Conservation (phyloP, 2,797 vertebrate genomes). For the Poeciliopsis presidionis region DNA sequence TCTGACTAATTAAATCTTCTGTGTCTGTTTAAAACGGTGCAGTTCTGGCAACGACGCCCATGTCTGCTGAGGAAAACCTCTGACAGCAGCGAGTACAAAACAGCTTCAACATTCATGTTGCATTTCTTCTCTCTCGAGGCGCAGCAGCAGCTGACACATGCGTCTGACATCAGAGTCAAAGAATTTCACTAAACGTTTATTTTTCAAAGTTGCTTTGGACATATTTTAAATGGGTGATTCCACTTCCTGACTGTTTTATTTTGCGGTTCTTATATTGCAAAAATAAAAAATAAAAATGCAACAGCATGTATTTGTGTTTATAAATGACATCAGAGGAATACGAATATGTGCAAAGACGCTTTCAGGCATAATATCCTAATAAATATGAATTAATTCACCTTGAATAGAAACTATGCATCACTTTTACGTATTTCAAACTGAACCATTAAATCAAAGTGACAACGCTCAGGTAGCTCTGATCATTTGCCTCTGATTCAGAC, state of each 20-base stretch:
- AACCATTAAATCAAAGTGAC: not conserved
- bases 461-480: not conserved
- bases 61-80: not conserved
- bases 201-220: not conserved
- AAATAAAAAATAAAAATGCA: not conserved
- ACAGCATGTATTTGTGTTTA: not conserved
- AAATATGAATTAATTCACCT: not conserved
- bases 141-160: constrained; percentile 1
- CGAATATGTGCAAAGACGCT: not conserved
- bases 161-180: not conserved
- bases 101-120: not conserved
- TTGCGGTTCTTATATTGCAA: not conserved
- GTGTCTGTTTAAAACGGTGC: no score
- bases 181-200: not conserved
- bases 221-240: not conserved
- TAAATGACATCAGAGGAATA: not conserved
- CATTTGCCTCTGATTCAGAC: constrained; percentile 6
- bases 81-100: not conserved
- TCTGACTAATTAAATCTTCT: not conserved
- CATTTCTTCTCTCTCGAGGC: not conserved
- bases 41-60: not conserved
- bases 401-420: not conserved
- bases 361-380: not conserved
- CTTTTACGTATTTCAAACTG: not conserved
- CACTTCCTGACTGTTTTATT: not conserved